Percentiles rank a stretch among this genome's conserved stretches.
These are phyloP conservation scores for Junonia oenone DNA, from an alignment of 2,888 invertebrate species.

Conservation along the genomic window DNA sequence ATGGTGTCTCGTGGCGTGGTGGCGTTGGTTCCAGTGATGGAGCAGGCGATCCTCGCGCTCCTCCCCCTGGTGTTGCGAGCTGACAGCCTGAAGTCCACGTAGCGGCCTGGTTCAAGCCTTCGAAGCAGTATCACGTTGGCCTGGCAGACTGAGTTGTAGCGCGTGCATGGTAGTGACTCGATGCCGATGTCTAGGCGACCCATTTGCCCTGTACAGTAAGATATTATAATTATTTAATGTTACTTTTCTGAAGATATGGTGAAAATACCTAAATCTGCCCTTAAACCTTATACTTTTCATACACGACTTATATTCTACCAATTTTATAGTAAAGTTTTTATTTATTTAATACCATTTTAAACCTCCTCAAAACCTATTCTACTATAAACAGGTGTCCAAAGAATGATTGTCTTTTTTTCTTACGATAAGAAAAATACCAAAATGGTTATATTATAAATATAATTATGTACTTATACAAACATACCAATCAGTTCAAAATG, in stretches of 20 bases:
- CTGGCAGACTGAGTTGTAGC: constrained; percentile 93
- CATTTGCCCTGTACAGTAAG: constrained; percentile 74
- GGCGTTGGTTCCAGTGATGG: constrained; percentile 90
- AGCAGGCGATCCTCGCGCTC: constrained; percentile 86
- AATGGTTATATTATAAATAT: too few relatives aligned
- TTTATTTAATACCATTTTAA: too few relatives aligned
- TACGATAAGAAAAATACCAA: too few relatives aligned
- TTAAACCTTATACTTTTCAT: too few relatives aligned
- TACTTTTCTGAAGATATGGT: too few relatives aligned
- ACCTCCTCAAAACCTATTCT: too few relatives aligned
- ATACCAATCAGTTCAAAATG: constrained; percentile 87
- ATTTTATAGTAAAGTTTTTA: too few relatives aligned
- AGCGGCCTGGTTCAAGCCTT: constrained; percentile 88
- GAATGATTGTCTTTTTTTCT: too few relatives aligned
- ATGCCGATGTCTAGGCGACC: constrained; percentile 88
- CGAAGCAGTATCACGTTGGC: constrained; percentile 90
- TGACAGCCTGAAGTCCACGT: constrained; percentile 88
- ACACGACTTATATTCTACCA: too few relatives aligned
- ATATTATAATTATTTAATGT: too few relatives aligned
- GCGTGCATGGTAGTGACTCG: constrained; percentile 90
- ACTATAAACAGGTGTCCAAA: too few relatives aligned
- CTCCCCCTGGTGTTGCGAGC: constrained; percentile 89
- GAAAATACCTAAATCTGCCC: too few relatives aligned
- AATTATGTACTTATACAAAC: constrained; percentile 6
- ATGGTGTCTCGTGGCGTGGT: constrained; percentile 90